These are phyloP conservation scores for Chloroceryle inda DNA, from an alignment of 2,797 vertebrate genomes.

Conservation along the genomic window DNA sequence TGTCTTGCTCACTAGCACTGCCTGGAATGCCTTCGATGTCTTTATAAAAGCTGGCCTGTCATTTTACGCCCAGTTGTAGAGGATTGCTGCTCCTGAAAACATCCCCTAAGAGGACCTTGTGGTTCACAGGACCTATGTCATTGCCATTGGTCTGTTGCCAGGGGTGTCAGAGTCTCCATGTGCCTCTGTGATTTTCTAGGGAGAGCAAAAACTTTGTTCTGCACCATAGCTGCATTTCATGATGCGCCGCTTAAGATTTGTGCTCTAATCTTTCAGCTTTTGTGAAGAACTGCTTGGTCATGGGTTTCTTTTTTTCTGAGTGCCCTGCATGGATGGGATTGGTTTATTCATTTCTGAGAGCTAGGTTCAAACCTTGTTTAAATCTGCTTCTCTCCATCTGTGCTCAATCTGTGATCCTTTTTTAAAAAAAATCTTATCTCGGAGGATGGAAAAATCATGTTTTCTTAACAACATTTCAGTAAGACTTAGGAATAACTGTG, in stretches of 20 bases:
- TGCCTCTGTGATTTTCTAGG: not conserved
- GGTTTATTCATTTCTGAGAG: not conserved
- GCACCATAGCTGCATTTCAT: not conserved
- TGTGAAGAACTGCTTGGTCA: not conserved
- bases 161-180: not conserved
- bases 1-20: not conserved
- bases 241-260: not conserved
- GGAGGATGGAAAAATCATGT: not conserved
- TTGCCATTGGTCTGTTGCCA: not conserved
- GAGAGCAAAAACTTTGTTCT: not conserved
- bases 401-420: not conserved
- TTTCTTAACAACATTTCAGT: not conserved
- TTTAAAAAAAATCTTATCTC: not conserved
- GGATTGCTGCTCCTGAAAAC: not conserved
- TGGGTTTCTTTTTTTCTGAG: not conserved
- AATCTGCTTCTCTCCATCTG: not conserved
- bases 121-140: not conserved
- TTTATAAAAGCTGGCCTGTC: not conserved
- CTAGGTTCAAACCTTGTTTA: not conserved
- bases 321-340: not conserved
- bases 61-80: not conserved
- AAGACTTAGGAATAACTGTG: not conserved
- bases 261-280: not conserved
- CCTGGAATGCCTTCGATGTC: not conserved
- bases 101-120: not conserved